phyloP scores from a whole-genome alignment of 2,113 vertebrate genomes.

The Apteryx owenii region DNA sequence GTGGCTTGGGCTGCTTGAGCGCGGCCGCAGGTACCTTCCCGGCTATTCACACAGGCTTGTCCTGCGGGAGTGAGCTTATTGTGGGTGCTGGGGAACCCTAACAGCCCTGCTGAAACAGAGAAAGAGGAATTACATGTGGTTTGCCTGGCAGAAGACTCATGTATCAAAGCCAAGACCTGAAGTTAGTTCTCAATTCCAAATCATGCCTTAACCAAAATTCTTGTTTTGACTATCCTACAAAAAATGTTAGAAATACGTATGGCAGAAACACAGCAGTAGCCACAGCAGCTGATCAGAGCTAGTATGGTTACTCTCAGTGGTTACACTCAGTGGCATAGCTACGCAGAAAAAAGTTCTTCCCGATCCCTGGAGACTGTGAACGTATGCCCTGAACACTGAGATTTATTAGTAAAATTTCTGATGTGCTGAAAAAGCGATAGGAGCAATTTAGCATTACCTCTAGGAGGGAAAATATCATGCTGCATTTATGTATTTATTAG shows the following conservation, averaged over 20 bases:
- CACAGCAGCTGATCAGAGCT: background rate
- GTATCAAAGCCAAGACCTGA: background rate
- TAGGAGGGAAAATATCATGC: background rate
- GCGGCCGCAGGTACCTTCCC: accelerated
- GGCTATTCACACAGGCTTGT: background rate
- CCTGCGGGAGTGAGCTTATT: background rate
- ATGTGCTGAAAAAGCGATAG: background rate
- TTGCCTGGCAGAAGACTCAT: background rate
- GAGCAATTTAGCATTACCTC: background rate
- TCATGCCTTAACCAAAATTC: background rate
- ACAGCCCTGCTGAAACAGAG: background rate
- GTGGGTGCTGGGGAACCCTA: background rate
- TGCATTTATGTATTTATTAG: background rate
- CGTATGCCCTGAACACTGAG: background rate
- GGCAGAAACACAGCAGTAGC: background rate
- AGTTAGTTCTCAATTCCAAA: background rate
- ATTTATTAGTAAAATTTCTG: slow-evolving; percentile 7
- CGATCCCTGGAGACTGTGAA: background rate
- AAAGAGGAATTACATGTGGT: background rate
- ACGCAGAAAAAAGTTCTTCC: background rate
- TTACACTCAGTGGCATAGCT: background rate
- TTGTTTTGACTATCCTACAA: background rate
- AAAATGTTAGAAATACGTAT: background rate
- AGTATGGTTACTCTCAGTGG: no score
- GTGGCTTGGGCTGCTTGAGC: background rate